A percentile compares a stretch with the other conserved stretches of the same genome.
phyloP scores from a whole-genome alignment of 2,797 vertebrate species.

The Lycodopsis pacificus region DNA sequence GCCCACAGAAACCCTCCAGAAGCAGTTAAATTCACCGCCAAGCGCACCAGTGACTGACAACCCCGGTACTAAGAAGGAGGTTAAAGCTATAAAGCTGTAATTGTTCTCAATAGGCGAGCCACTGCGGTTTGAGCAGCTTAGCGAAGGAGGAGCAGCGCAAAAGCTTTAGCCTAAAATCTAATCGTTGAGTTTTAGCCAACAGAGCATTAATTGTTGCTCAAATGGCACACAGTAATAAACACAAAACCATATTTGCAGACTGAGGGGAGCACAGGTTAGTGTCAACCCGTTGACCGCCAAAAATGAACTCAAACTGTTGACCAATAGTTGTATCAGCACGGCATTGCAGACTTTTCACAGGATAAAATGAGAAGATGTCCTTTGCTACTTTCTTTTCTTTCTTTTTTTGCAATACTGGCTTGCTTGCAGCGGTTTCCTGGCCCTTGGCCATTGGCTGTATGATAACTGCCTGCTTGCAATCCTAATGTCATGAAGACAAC shows the following conservation, averaged over 20 bases:
- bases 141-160: constrained; percentile 36
- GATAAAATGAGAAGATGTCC: background rate
- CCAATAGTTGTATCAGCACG: constrained; percentile 1
- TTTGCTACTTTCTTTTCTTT: constrained; percentile 30
- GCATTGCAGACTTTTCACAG: background rate
- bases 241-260: constrained; percentile 29
- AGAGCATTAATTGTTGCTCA: constrained; percentile 58
- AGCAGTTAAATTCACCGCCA: constrained; percentile 55
- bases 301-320: background rate
- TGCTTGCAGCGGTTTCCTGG: constrained; percentile 62
- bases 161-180: constrained; percentile 60
- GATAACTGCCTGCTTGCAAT: constrained; percentile 62
- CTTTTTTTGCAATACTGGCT: constrained; percentile 58
- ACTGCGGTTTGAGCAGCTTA: constrained; percentile 60
- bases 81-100: constrained; percentile 60
- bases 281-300: constrained; percentile 15
- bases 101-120: constrained; percentile 56
- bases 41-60: constrained; percentile 49
- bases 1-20: constrained; percentile 55
- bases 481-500: constrained; percentile 70
- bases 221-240: constrained; percentile 39
- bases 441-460: constrained; percentile 58
- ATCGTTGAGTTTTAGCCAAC: constrained; percentile 63
- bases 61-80: constrained; percentile 55
- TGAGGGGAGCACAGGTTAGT: background rate